Evolutionary conservation across 2,888 invertebrate species (phyloP), one percentile per base, ranked within the genome.

Genomic region (Temnothorax unifasciatus): DNA sequence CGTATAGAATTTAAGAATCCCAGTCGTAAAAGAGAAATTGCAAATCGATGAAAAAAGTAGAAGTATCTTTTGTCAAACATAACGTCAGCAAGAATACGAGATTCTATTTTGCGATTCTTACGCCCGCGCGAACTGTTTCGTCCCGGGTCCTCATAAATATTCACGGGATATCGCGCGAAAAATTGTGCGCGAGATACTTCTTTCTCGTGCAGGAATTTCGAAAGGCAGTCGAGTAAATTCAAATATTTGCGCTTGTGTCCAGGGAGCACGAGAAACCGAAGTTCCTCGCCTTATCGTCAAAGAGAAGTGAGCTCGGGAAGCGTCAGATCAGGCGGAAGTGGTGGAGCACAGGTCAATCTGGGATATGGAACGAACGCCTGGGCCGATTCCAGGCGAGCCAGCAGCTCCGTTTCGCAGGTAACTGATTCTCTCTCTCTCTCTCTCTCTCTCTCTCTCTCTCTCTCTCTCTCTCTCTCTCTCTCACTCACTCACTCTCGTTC

Each of bases 401-500:
- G 97, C 90, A 97, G 97, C 92, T 97, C 97, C 44, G 97, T 97
- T 34, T 97, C 97, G 90, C 97, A 97, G 96, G 97, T 97, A 94
- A 76, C 64, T 9, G 21, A 15, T 2, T 9, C 15, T 21, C 21
- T 2, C 11, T 8, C 13, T 18, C 6, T 25, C 44, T 44, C 18
- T 44, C 25, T 44, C 44, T 44, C 15, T 25, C 29, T 9, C 34
- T 6, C 6, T 25, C 6, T 21, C 64, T 63, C 11, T 63, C 38
- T 41, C 13, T 41, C 21, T 41, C 18, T 15, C 61, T 38, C n/a
- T n/a, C n/a, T n/a, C n/a, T n/a, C n/a, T n/a, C n/a, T n/a, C n/a
- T n/a, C n/a, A n/a, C n/a, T n/a, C n/a, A n/a, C 38, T 38, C 61
- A 11, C n/a, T 61, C 15, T 6, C 18, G 2, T 38, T 38, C 38